Evolutionary conservation across 2,113 vertebrate species (phyloP).

Genomic region (Sylvietta virens): DNA sequence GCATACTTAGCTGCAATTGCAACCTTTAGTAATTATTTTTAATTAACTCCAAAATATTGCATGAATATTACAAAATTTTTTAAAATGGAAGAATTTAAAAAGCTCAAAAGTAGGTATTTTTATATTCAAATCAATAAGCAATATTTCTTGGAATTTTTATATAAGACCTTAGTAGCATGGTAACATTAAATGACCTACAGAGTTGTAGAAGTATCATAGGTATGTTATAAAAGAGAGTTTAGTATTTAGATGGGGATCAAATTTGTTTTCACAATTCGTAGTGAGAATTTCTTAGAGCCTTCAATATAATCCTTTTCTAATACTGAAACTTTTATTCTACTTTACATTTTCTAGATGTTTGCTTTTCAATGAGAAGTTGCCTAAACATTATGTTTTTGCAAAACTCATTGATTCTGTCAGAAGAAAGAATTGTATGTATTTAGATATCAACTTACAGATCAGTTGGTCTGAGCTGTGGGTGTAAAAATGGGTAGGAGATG

Average conservation of each 20-base stretch:
- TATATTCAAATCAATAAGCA: neutral
- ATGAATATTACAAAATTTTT: neutral
- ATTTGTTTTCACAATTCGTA: neutral
- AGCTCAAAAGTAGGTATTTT: neutral
- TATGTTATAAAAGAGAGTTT: neutral
- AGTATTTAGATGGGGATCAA: neutral
- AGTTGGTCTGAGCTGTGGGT: neutral
- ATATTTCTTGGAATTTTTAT: neutral
- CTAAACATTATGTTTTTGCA: neutral
- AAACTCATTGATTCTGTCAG: neutral
- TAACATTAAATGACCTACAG: neutral
- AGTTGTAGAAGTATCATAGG: neutral
- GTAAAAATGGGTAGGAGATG: neutral
- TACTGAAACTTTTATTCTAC: neutral
- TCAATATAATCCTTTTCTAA: neutral
- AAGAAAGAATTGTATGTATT: neutral
- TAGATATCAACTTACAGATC: neutral
- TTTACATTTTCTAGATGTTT: neutral
- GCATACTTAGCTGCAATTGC: slow-evolving; percentile 26
- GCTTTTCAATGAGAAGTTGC: neutral
- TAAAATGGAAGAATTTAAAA: neutral
- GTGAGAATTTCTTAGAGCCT: neutral
- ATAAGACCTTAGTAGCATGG: neutral
- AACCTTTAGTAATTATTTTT: slow-evolving; percentile 27
- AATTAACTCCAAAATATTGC: slow-evolving; percentile 21